These are phyloP conservation scores for Falco berigora DNA, from an alignment of 2,797 vertebrate genomes.

Conservation along the genomic window DNA sequence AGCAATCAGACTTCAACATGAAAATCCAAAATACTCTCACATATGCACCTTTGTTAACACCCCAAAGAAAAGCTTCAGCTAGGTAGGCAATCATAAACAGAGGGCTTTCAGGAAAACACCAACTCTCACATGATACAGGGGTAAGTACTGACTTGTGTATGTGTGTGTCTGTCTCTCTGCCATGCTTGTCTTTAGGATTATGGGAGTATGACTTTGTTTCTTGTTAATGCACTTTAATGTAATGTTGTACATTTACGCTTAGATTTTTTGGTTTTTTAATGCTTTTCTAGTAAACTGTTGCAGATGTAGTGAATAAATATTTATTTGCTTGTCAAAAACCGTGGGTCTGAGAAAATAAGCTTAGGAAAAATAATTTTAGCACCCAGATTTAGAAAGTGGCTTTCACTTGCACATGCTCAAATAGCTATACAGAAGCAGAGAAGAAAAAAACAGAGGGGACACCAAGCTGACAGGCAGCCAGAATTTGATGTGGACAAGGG, in stretches of 20 bases:
- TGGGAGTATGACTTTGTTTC: not conserved
- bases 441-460: not conserved
- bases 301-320: slow-evolving; percentile 63
- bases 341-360: not conserved
- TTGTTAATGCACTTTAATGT: slow-evolving; percentile 56
- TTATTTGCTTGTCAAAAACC: not conserved
- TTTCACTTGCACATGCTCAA: not conserved
- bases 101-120: not conserved
- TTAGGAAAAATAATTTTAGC: not conserved
- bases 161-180: not conserved
- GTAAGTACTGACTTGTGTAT: not conserved
- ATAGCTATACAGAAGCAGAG: not conserved
- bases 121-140: not conserved
- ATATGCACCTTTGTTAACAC: not conserved
- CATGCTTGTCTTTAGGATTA: not conserved
- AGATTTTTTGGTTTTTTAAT: not conserved
- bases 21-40: not conserved
- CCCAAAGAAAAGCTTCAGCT: not conserved
- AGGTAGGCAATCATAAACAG: not conserved
- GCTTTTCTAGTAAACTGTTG: slow-evolving; percentile 59
- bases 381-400: not conserved
- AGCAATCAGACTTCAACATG: not conserved
- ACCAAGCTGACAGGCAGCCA: not conserved
- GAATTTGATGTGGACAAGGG: not conserved
- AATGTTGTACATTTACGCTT: not conserved